Conservation (phyloP, 2,888 invertebrate genomes). For the Ophonus ardosiacus region DNA sequence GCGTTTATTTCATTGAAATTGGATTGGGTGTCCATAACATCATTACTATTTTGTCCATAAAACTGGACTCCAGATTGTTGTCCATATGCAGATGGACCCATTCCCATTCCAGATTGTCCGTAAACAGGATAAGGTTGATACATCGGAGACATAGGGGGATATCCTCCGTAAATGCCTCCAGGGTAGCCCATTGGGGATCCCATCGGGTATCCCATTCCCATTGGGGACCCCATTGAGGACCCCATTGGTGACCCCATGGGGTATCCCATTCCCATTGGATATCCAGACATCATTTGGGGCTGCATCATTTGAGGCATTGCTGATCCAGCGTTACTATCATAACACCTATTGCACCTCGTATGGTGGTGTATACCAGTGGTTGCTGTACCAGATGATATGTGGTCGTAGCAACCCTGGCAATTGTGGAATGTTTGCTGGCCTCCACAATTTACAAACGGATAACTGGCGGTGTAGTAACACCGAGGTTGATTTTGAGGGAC, state of each 20-base stretch:
- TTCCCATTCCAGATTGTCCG: not conserved
- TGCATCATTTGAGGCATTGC: constrained; percentile 68
- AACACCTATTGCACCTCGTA: constrained; percentile 69
- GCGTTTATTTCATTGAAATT: constrained; percentile 32
- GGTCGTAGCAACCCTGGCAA: constrained; percentile 73
- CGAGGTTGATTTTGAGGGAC: constrained; percentile 73
- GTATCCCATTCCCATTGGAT: not conserved
- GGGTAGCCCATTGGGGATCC: constrained; percentile 2
- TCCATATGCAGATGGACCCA: not conserved
- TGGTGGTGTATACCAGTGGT: constrained; percentile 37
- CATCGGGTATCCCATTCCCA: too few species aligned
- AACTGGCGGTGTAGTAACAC: constrained; percentile 71
- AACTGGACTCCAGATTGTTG: not conserved
- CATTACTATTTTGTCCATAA: not conserved
- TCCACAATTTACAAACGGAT: constrained; percentile 73
- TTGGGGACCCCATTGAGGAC: too few species aligned
- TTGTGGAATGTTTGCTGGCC: constrained; percentile 60
- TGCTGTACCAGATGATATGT: constrained; percentile 66
- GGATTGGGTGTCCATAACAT: constrained; percentile 2
- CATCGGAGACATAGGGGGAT: constrained; percentile 7
- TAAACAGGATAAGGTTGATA: constrained; percentile 12
- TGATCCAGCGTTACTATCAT: constrained; percentile 72
- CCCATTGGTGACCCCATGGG: not conserved
- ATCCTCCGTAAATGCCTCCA: constrained; percentile 8
- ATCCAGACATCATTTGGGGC: constrained; percentile 18